Conservation (phyloP, 2,888 invertebrate genomes). For the Aspidapion aeneum region DNA sequence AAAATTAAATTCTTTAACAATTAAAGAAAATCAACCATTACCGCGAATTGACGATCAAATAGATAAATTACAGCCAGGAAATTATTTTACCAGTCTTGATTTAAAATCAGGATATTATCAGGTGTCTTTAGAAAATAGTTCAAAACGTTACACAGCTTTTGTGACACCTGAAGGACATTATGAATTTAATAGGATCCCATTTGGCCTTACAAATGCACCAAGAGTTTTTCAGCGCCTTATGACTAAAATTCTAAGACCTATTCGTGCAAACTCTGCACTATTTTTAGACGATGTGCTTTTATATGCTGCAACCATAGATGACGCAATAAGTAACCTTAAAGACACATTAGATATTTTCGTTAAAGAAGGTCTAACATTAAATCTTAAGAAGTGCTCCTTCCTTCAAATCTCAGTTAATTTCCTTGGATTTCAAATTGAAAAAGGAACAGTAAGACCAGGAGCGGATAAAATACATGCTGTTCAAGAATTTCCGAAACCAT, state of each 20-base stretch:
- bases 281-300: constrained; percentile 26
- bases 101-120: constrained; percentile 26
- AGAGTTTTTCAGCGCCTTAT: constrained; percentile 24
- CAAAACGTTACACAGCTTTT: constrained; percentile 21
- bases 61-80: constrained; percentile 19
- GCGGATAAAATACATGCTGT: constrained; percentile 31
- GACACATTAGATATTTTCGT: constrained; percentile 19
- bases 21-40: constrained; percentile 25
- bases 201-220: constrained; percentile 26
- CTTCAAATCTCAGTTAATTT: constrained; percentile 18
- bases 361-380: constrained; percentile 23
- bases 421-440: constrained; percentile 24
- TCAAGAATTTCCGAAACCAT: constrained; percentile 23
- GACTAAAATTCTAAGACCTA: constrained; percentile 19
- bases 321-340: constrained; percentile 12
- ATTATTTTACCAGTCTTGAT: constrained; percentile 26
- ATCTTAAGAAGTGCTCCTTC: constrained; percentile 23
- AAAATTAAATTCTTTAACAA: constrained; percentile 17
- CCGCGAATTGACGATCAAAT: constrained; percentile 26
- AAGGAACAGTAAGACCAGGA: constrained; percentile 28
- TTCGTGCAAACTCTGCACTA: constrained; percentile 9
- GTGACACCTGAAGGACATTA: constrained; percentile 24
- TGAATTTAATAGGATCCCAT: constrained; percentile 22
- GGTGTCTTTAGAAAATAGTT: constrained; percentile 18
- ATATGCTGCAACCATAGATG: constrained; percentile 18